A percentile compares a stretch with the other conserved stretches of the same genome.
Conservation (phyloP, 1,140 invertebrate species). For the Magallana gigas region DNA sequence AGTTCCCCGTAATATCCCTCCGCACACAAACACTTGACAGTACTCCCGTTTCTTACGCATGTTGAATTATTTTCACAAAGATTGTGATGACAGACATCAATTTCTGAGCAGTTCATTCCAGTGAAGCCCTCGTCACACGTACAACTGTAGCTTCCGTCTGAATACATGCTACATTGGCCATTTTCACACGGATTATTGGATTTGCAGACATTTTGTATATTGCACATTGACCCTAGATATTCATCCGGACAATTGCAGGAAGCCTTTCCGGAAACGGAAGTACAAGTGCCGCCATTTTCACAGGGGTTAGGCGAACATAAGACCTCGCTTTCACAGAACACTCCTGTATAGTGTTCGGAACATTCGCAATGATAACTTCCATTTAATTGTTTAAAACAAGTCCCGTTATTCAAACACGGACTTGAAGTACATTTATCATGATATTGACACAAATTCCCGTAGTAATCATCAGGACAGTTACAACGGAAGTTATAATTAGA, state of each 20-base stretch:
- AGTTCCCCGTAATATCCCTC: constrained; percentile 81
- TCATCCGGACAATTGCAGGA: constrained; percentile 93
- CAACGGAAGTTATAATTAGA: constrained; percentile 70
- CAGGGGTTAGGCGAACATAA: constrained; percentile 67
- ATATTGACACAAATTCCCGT: constrained; percentile 75
- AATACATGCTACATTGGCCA: constrained; percentile 70
- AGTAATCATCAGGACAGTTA: constrained; percentile 72
- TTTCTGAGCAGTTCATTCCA: constrained; percentile 82
- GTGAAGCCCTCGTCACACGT: constrained; percentile 87
- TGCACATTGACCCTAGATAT: constrained; percentile 83
- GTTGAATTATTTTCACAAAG: constrained; percentile 74
- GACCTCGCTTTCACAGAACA: constrained; percentile 75
- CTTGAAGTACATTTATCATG: constrained; percentile 74
- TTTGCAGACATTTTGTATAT: constrained; percentile 60
- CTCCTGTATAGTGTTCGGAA: constrained; percentile 89
- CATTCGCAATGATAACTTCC: constrained; percentile 66
- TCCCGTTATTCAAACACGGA: constrained; percentile 95
- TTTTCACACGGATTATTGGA: constrained; percentile 72
- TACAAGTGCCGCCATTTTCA: constrained; percentile 43
- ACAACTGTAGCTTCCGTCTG: constrained; percentile 82
- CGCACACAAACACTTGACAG: constrained; percentile 91
- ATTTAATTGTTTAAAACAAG: constrained; percentile 81
- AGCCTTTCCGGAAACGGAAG: background rate
- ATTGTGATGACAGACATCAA: constrained; percentile 59
- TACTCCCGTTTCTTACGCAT: constrained; percentile 63